phyloP scores from a whole-genome alignment of 2,888 invertebrate species.

The Entomobrya proxima region DNA sequence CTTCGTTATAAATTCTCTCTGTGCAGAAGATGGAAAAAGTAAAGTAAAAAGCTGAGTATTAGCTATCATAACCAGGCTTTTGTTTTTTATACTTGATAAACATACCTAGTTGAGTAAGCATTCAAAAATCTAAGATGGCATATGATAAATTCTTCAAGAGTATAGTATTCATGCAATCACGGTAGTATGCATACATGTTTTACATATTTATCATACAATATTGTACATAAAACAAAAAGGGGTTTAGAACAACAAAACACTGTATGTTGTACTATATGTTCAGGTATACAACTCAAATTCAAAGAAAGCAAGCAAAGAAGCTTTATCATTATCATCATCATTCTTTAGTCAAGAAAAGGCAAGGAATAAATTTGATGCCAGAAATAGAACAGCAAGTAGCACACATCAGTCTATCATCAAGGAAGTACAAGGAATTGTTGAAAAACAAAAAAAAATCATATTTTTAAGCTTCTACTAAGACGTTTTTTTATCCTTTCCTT shows the following conservation, averaged over 20 bases:
- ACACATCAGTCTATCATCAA: slow-evolving; percentile 28
- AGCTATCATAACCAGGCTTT: slow-evolving; percentile 29
- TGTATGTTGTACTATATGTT: neutral
- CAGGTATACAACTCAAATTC: neutral
- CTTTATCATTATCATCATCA: slow-evolving; percentile 19
- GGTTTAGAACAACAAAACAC: neutral
- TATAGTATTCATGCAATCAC: neutral
- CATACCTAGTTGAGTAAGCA: neutral
- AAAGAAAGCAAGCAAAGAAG: slow-evolving; percentile 35
- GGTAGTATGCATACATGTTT: neutral
- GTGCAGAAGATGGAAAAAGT: neutral
- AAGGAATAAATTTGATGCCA: neutral
- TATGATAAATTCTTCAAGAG: neutral
- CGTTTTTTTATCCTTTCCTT: neutral
- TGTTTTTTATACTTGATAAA: slow-evolving; percentile 37
- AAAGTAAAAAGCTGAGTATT: neutral
- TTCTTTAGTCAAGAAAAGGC: slow-evolving; percentile 16
- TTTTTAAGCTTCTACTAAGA: slow-evolving; percentile 27
- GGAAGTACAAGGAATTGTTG: neutral
- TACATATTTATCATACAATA: neutral
- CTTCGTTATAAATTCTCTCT: slow-evolving; percentile 32
- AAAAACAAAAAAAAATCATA: slow-evolving; percentile 28
- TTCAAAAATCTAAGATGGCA: neutral
- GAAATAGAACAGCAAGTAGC: slow-evolving; percentile 2
- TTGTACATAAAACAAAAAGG: neutral